Percentiles rank a stretch among this genome's conserved stretches.
phyloP scores from a whole-genome alignment of 2,113 vertebrate species.

The Archocentrus centrarchus region DNA sequence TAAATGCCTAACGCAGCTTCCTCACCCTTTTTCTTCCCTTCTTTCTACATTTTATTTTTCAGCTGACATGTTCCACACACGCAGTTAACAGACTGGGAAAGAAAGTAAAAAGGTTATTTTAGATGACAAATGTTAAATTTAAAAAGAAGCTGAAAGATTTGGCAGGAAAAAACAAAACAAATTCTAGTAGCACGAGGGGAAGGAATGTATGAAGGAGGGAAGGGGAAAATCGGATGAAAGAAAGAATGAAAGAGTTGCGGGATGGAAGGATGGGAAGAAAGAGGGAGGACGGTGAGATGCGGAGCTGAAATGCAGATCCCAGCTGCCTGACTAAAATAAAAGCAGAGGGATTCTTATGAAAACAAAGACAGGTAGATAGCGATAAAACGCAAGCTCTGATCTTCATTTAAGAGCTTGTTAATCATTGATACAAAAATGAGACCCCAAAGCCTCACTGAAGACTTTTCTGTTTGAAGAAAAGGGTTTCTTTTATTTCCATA shows the following conservation, averaged over 20 bases:
- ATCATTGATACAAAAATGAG: not conserved
- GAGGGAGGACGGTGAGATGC: slow-evolving; percentile 78
- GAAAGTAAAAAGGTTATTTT: not conserved
- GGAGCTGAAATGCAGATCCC: slow-evolving; percentile 85
- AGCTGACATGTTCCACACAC: not conserved
- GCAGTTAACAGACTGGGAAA: not conserved
- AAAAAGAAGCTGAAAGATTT: slow-evolving; percentile 19
- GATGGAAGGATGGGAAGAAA: slow-evolving; percentile 58
- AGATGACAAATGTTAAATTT: slow-evolving; percentile 17
- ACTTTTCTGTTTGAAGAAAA: not conserved
- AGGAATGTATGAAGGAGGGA: slow-evolving; percentile 20
- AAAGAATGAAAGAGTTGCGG: slow-evolving; percentile 57
- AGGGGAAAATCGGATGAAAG: slow-evolving; percentile 28
- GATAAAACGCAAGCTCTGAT: not conserved
- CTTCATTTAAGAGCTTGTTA: not conserved
- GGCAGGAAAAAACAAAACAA: slow-evolving; percentile 34
- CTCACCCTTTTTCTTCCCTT: not conserved
- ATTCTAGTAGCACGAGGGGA: slow-evolving; percentile 35
- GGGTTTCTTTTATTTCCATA: not conserved
- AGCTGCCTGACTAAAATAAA: slow-evolving; percentile 89
- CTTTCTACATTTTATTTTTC: not conserved
- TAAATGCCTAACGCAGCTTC: slow-evolving; percentile 53
- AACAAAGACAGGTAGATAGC: slow-evolving; percentile 73
- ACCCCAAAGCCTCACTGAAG: not conserved
- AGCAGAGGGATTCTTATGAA: slow-evolving; percentile 86